Conservation (phyloP, 2,797 vertebrate genomes). For the Oreochromis grahami region DNA sequence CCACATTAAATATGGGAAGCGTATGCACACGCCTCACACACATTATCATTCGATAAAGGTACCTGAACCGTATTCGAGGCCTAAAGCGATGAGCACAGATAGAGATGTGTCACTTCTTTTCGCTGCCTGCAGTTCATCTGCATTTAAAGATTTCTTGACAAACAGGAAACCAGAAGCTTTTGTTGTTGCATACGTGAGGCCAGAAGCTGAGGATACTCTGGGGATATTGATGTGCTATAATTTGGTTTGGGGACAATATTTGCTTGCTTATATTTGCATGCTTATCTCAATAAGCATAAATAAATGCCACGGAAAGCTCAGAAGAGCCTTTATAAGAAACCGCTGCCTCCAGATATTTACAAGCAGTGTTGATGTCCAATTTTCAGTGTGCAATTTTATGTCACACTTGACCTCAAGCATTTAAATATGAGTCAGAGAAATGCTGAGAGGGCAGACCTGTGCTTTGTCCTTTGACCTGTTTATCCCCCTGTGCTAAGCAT, state of each 20-base stretch:
- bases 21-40: slow-evolving; percentile 5
- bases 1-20: slow-evolving; percentile 37
- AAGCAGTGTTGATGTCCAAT: not conserved
- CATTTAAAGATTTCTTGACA: slow-evolving; percentile 8
- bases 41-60: slow-evolving; percentile 10
- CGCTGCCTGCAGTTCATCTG: not conserved
- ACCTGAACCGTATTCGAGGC: slow-evolving; percentile 1
- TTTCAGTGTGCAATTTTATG: not conserved
- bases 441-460: not conserved
- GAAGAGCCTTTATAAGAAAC: slow-evolving; percentile 18
- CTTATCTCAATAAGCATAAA: slow-evolving; percentile 5
- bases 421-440: not conserved
- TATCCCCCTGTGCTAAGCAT: not conserved
- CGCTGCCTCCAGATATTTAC: slow-evolving; percentile 14
- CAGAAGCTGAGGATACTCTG: slow-evolving; percentile 8
- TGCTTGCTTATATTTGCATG: slow-evolving; percentile 4
- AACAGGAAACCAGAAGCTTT: slow-evolving; percentile 2
- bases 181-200: not conserved
- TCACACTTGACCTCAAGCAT: slow-evolving; percentile 4
- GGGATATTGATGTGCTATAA: not conserved
- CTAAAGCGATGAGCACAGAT: not conserved
- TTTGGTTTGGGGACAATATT: slow-evolving; percentile 1
- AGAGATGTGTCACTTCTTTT: not conserved
- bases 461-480: not conserved
- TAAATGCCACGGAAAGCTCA: slow-evolving; percentile 4